Conservation (phyloP, 2,113 vertebrate species). For the Oryzias javanicus region DNA sequence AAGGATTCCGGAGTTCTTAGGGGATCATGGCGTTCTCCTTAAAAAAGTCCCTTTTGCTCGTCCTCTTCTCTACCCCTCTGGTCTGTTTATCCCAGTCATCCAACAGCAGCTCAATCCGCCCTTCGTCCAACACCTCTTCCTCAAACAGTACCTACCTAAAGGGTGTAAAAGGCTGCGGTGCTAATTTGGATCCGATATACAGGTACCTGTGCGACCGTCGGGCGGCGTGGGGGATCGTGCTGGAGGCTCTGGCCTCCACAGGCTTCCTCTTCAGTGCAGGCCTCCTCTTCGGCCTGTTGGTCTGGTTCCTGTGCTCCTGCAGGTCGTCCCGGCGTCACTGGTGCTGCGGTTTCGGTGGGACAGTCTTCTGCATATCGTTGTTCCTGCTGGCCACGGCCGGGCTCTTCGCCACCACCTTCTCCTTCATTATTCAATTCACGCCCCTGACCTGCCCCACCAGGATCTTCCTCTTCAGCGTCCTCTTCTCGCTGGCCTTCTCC, state of each 20-base stretch:
- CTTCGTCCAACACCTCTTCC: background rate
- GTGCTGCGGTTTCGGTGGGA: slow-evolving; percentile 35
- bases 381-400: slow-evolving; percentile 83
- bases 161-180: slow-evolving; percentile 42
- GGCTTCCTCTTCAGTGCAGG: slow-evolving; percentile 77
- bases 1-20: slow-evolving; percentile 23
- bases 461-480: slow-evolving; percentile 86
- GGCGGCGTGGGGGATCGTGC: slow-evolving; percentile 83
- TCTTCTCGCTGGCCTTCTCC: slow-evolving; percentile 88
- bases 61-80: slow-evolving; percentile 19
- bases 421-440: slow-evolving; percentile 84
- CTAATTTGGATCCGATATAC: slow-evolving; percentile 63
- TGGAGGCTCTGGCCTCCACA: slow-evolving; percentile 79
- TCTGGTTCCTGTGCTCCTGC: slow-evolving; percentile 75
- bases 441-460: slow-evolving; percentile 81
- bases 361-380: slow-evolving; percentile 77
- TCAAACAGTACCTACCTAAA: accelerated
- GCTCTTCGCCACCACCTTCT: slow-evolving; percentile 86
- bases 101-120: background rate
- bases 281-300: slow-evolving; percentile 76
- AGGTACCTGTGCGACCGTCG: slow-evolving; percentile 79
- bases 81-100: slow-evolving; percentile 2
- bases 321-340: background rate
- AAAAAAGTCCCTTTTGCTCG: slow-evolving; percentile 7
- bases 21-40: slow-evolving; percentile 37